Evolutionary conservation across 2,797 vertebrate species (phyloP).

Genomic region (Xerus rutilus): DNA sequence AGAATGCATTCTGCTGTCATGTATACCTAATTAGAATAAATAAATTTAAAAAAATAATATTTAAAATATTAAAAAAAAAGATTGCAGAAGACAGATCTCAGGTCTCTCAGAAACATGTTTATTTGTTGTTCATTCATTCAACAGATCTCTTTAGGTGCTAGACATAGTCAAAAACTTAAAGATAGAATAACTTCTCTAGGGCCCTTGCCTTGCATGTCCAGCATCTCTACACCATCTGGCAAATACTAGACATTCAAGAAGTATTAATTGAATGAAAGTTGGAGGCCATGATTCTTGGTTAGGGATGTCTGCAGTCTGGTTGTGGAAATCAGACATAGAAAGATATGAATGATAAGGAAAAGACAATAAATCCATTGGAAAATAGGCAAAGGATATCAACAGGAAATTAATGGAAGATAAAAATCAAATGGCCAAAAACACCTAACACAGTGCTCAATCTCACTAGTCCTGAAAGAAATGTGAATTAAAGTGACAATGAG

Average conservation of each 20-base stretch:
- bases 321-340: neutral
- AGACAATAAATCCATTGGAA: neutral
- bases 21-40: too few relatives aligned
- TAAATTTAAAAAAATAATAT: too few relatives aligned
- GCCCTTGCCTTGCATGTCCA: neutral
- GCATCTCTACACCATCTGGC: neutral
- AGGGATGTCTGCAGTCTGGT: neutral
- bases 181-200: neutral
- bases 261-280: neutral
- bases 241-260: neutral
- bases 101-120: neutral
- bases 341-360: constrained; percentile 6
- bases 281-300: neutral
- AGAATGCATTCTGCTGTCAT: too few relatives aligned
- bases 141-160: neutral
- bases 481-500: constrained; percentile 9
- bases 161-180: neutral
- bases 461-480: neutral
- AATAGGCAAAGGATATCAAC: neutral
- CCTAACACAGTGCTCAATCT: neutral
- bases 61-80: neutral
- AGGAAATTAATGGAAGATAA: constrained; percentile 40
- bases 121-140: neutral
- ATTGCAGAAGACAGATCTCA: neutral
- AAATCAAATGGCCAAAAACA: neutral